phyloP scores from a whole-genome alignment of 2,888 invertebrate genomes.

The Drosophila niveifrons region DNA sequence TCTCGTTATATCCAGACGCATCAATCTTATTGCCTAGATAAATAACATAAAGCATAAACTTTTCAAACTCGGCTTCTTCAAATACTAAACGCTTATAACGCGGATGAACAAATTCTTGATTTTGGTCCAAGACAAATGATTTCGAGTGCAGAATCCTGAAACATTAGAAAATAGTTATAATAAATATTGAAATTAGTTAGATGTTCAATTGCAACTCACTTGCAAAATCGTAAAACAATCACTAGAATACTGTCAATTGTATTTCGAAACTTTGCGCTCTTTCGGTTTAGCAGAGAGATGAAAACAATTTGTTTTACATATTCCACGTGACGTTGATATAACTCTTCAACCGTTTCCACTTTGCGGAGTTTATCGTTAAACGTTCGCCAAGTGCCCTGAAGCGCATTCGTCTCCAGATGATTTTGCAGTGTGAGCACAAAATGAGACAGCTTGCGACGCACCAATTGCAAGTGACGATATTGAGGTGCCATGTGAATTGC shows the following conservation, averaged over 20 bases:
- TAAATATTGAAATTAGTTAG: neutral
- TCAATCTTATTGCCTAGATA: conserved; percentile 85
- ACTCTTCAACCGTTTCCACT: conserved; percentile 89
- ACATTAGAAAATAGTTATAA: neutral
- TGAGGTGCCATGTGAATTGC: conserved; percentile 88
- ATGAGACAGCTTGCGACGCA: conserved; percentile 91
- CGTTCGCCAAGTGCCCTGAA: conserved; percentile 91
- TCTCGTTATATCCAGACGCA: conserved; percentile 84
- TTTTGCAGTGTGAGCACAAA: conserved; percentile 91
- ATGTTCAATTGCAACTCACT: conserved; percentile 61
- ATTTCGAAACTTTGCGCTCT: conserved; percentile 89
- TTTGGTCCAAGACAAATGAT: conserved; percentile 72
- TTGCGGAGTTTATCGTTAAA: conserved; percentile 89
- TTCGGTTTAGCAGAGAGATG: conserved; percentile 90
- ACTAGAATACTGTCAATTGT: conserved; percentile 90
- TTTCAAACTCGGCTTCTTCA: conserved; percentile 84
- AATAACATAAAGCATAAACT: conserved; percentile 83
- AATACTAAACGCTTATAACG: conserved; percentile 81
- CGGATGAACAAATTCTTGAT: conserved; percentile 80
- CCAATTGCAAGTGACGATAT: conserved; percentile 90
- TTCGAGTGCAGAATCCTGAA: conserved; percentile 81
- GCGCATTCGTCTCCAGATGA: conserved; percentile 91
- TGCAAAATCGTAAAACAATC: conserved; percentile 88
- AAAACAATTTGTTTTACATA: conserved; percentile 92
- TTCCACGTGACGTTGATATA: conserved; percentile 90